Evolutionary conservation across 2,888 invertebrate genomes (phyloP).

Genomic region (Dryomyza anilis): DNA sequence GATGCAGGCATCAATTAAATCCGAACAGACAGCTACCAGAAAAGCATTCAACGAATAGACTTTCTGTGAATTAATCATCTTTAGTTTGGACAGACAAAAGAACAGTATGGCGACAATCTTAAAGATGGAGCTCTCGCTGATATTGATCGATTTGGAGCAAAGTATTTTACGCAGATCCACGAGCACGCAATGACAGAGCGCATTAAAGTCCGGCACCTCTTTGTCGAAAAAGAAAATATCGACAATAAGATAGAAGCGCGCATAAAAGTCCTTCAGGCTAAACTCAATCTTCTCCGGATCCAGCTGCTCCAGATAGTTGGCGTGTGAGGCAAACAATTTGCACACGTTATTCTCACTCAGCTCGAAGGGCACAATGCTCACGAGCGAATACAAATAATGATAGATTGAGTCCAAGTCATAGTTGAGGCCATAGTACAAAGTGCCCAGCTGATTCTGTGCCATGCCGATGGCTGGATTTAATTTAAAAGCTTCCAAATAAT

Average conservation of each 20-base stretch:
- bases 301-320: slow-evolving; percentile 66
- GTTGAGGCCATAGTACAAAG: slow-evolving; percentile 79
- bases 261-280: slow-evolving; percentile 63
- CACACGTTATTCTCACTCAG: slow-evolving; percentile 87
- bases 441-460: slow-evolving; percentile 95
- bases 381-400: slow-evolving; percentile 85
- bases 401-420: slow-evolving; percentile 87
- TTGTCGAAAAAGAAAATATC: slow-evolving; percentile 63
- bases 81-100: slow-evolving; percentile 78
- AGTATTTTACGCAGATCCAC: slow-evolving; percentile 77
- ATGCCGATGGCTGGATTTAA: slow-evolving; percentile 81
- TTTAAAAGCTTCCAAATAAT: slow-evolving; percentile 83
- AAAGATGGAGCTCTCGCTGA: slow-evolving; percentile 71
- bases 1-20: slow-evolving; percentile 63
- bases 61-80: slow-evolving; percentile 75
- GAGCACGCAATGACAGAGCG: slow-evolving; percentile 72
- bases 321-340: slow-evolving; percentile 72
- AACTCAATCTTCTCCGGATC: slow-evolving; percentile 61
- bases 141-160: slow-evolving; percentile 67
- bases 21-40: slow-evolving; percentile 76
- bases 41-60: slow-evolving; percentile 84
- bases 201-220: slow-evolving; percentile 69
- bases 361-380: slow-evolving; percentile 81
- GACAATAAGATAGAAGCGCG: slow-evolving; percentile 62
- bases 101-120: slow-evolving; percentile 83